phyloP scores from a whole-genome alignment of 2,888 invertebrate species.

The Zaprionus bogoriensis region DNA sequence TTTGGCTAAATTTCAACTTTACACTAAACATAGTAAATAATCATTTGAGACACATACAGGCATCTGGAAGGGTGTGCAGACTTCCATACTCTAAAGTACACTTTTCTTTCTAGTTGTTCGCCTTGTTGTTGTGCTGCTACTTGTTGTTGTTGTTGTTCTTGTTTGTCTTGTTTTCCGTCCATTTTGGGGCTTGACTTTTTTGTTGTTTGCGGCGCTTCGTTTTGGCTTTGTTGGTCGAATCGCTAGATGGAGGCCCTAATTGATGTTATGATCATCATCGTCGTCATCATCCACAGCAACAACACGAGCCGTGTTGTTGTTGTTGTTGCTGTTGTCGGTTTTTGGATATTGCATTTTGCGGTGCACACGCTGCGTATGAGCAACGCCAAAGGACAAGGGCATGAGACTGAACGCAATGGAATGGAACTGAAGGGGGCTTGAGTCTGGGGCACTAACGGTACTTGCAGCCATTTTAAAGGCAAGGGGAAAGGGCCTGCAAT shows the following conservation, averaged over 20 bases:
- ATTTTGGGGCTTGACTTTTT: slow-evolving; percentile 34
- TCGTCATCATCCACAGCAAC: slow-evolving; percentile 9
- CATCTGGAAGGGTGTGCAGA: too few species aligned
- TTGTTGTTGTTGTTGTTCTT: neutral
- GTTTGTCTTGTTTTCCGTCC: neutral
- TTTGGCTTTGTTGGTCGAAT: slow-evolving; percentile 53
- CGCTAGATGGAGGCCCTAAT: slow-evolving; percentile 60
- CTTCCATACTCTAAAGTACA: too few species aligned
- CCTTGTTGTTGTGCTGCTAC: neutral
- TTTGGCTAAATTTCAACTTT: too few species aligned
- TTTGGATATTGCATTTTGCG: slow-evolving; percentile 60
- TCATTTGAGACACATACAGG: too few species aligned
- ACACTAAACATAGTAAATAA: too few species aligned
- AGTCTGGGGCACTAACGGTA: slow-evolving; percentile 19
- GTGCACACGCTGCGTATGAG: slow-evolving; percentile 64
- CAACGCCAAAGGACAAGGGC: slow-evolving; percentile 26
- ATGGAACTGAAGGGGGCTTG: neutral
- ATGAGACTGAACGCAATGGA: slow-evolving; percentile 8
- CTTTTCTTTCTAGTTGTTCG: too few species aligned
- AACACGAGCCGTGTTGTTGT: neutral
- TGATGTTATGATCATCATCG: slow-evolving; percentile 69
- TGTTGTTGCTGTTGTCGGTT: slow-evolving; percentile 34
- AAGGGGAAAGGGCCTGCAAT: slow-evolving; percentile 28
- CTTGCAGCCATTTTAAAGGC: slow-evolving; percentile 45
- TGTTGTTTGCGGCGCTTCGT: slow-evolving; percentile 28